Evolutionary conservation across 2,113 vertebrate genomes (phyloP), one percentile per base, ranked within the genome.

Genomic region (Ailuropoda melanoleuca): DNA sequence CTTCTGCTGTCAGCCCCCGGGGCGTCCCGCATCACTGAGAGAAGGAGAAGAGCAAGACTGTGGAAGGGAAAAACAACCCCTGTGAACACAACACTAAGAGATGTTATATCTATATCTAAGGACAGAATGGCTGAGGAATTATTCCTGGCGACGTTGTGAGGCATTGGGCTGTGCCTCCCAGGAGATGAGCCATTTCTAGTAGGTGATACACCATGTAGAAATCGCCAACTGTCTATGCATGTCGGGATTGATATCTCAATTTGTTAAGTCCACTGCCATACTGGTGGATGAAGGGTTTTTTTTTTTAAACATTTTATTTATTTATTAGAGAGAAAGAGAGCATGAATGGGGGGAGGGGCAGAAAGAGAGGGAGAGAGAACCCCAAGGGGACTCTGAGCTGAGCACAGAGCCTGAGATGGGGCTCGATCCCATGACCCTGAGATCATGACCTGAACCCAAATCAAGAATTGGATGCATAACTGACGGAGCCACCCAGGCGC

Each of bases 401-500:
- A 37, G n/a, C 34, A 2, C 66, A 68, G 34, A 68, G 66, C 66
- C 8, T 10, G 17, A 68, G 8, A 3, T 1, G 0, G n/a, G 8
- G 34, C 34, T 68, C 4, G 9, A 37, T 21, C 34, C 18, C 34
- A 68, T 37, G 34, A 68, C 66, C 18, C 34, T 68, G 34, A 68
- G 66, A 68, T 37, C 34, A 37, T 4, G 66, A 68, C 66, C 17
- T 68, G 66, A 68, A 34, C 19, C 18, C 10, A 18, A 68, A 68
- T 19, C 34, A 68, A 10, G 34, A 68, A 17, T 68, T 4, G 4
- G 34, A 68, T 37, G 66, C 34, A 19, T 68, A 68, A 37, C 17
- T 0, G 0, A 37, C 8, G 34, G 66, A 37, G n/a, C 17, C 18
- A 19, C 66, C 34, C 18, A 68, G 34, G 18, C 0, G 17, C 66